Conservation (phyloP, 2,113 vertebrate species). For the Nycticorax nycticorax region DNA sequence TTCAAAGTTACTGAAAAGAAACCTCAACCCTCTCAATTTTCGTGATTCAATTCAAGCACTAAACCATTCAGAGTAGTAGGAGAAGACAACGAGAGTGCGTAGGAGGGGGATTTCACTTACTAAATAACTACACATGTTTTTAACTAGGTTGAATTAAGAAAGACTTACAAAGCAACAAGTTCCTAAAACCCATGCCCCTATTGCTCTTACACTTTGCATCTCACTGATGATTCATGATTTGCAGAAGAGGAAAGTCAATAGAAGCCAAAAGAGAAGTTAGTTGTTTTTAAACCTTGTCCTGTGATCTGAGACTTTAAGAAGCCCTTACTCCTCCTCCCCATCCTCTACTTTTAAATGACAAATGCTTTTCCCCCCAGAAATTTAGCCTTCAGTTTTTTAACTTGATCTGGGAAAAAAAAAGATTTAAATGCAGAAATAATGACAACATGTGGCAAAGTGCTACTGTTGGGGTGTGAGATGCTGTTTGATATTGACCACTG, state of each 20-base stretch:
- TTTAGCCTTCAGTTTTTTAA: neutral
- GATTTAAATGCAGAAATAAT: neutral
- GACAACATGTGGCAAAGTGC: neutral
- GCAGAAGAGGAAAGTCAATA: neutral
- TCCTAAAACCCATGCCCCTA: neutral
- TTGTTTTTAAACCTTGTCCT: neutral
- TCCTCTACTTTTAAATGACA: neutral
- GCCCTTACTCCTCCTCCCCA: neutral
- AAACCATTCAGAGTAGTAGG: neutral
- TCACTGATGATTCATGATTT: neutral
- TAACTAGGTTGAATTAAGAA: neutral
- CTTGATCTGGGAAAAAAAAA: neutral
- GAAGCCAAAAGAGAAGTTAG: neutral
- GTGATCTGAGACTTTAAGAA: neutral
- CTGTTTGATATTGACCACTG: neutral
- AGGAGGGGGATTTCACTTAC: conserved; percentile 2
- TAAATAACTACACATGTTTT: neutral
- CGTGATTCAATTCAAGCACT: neutral
- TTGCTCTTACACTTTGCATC: neutral
- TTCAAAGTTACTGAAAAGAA: neutral
- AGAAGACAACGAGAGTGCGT: neutral
- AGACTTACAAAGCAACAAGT: neutral
- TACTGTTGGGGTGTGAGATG: neutral
- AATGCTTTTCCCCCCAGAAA: neutral
- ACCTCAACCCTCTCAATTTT: neutral